These are phyloP conservation scores for Archips xylosteana DNA, from an alignment of 2,888 invertebrate species.

Conservation along the genomic window DNA sequence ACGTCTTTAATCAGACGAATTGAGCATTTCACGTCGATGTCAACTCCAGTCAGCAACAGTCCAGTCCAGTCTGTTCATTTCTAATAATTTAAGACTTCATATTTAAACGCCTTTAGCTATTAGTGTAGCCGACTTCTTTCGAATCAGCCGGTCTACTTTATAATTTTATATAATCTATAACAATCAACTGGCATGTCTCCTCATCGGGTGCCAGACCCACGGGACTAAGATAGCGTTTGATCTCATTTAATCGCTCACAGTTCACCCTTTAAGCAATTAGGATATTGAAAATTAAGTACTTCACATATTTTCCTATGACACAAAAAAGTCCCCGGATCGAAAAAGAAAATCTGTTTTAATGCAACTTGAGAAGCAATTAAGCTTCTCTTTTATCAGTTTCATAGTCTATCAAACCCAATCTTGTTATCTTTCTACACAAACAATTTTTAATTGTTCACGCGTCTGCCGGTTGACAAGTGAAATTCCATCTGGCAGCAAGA, in stretches of 20 bases:
- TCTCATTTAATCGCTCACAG: neutral
- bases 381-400: neutral
- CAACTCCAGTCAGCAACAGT: slow-evolving; percentile 6
- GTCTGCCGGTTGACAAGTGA: neutral
- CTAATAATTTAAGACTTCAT: slow-evolving; percentile 13
- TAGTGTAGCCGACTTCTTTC: neutral
- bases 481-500: neutral
- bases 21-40: slow-evolving; percentile 34
- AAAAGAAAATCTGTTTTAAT: neutral
- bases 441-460: too few species aligned
- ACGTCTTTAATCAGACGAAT: slow-evolving; percentile 13
- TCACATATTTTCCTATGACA: neutral
- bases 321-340: neutral
- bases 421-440: too few species aligned
- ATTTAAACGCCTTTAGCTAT: neutral
- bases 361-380: neutral
- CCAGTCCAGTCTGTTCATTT: neutral
- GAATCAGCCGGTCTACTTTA: slow-evolving; percentile 4
- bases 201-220: slow-evolving; percentile 16
- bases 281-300: slow-evolving; percentile 2
- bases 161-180: slow-evolving; percentile 8
- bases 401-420: neutral
- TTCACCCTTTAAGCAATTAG: neutral
- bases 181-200: neutral
- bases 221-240: neutral